Percentiles rank a stretch among this genome's conserved stretches.
These are phyloP conservation scores for Adineta ricciae DNA, from an alignment of 2,888 invertebrate genomes.

Conservation along the genomic window DNA sequence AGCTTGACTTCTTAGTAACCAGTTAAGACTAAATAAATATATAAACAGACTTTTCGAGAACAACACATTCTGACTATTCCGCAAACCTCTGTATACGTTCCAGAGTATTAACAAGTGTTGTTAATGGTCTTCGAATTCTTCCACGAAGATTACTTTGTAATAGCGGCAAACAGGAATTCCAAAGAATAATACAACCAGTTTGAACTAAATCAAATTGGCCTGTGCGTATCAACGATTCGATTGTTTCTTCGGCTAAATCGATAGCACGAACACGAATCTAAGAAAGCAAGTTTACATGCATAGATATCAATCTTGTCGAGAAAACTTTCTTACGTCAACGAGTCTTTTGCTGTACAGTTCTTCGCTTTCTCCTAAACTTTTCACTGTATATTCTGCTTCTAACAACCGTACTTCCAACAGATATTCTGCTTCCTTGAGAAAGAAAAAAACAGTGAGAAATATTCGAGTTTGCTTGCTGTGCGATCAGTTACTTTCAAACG, in stretches of 20 bases:
- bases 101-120: constrained; percentile 44
- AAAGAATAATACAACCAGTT: constrained; percentile 47
- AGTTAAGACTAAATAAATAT: constrained; percentile 41
- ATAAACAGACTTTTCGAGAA: neutral
- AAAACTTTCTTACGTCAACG: constrained; percentile 42
- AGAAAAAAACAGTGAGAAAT: neutral
- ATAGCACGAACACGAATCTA: constrained; percentile 45
- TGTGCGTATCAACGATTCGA: constrained; percentile 45
- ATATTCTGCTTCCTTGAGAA: constrained; percentile 42
- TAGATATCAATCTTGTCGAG: too few relatives aligned
- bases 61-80: neutral
- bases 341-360: constrained; percentile 43
- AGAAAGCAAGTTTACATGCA: neutral
- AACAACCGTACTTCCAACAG: constrained; percentile 45
- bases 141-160: constrained; percentile 45
- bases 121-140: constrained; percentile 43
- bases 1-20: constrained; percentile 46
- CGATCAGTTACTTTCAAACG: neutral
- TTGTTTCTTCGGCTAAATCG: constrained; percentile 46
- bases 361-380: constrained; percentile 42
- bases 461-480: too few relatives aligned
- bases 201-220: constrained; percentile 46
- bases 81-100: constrained; percentile 47
- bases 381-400: constrained; percentile 44
- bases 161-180: constrained; percentile 49